These are phyloP conservation scores for Spatula clypeata DNA, from an alignment of 2,797 vertebrate species.

Conservation along the genomic window DNA sequence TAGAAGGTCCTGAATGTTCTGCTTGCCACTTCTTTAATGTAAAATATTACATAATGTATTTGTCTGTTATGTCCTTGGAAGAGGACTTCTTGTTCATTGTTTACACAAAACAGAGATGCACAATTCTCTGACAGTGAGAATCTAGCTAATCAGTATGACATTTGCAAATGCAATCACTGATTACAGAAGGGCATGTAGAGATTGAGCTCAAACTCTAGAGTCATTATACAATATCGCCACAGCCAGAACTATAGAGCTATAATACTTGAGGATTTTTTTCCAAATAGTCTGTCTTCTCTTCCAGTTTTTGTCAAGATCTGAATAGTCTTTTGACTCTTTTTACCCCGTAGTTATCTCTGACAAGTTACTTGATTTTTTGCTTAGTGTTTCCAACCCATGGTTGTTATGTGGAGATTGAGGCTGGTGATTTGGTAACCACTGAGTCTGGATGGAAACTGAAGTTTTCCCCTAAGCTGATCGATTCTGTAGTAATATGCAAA, in stretches of 20 bases:
- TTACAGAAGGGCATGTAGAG: slow-evolving; percentile 40
- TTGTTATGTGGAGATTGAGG: neutral
- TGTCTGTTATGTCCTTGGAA: slow-evolving; percentile 47
- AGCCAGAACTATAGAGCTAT: neutral
- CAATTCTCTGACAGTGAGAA: slow-evolving; percentile 43
- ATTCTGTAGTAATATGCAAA: neutral
- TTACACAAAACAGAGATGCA: slow-evolving; percentile 53
- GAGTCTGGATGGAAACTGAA: neutral
- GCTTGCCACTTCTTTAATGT: neutral
- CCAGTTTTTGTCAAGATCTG: neutral
- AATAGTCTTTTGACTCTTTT: neutral
- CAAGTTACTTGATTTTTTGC: neutral
- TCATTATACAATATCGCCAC: neutral
- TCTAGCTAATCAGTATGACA: slow-evolving; percentile 54
- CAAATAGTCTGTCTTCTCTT: neutral
- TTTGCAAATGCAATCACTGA: slow-evolving; percentile 44
- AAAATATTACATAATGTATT: slow-evolving; percentile 1
- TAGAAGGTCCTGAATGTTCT: neutral
- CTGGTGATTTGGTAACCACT: neutral
- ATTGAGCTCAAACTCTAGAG: neutral
- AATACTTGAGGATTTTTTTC: neutral
- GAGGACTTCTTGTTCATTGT: slow-evolving; percentile 48
- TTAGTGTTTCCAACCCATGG: neutral
- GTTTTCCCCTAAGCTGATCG: neutral
- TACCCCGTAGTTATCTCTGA: neutral